These are phyloP conservation scores for Apomyelois bistriatella DNA, from an alignment of 2,888 invertebrate species.

Conservation along the genomic window DNA sequence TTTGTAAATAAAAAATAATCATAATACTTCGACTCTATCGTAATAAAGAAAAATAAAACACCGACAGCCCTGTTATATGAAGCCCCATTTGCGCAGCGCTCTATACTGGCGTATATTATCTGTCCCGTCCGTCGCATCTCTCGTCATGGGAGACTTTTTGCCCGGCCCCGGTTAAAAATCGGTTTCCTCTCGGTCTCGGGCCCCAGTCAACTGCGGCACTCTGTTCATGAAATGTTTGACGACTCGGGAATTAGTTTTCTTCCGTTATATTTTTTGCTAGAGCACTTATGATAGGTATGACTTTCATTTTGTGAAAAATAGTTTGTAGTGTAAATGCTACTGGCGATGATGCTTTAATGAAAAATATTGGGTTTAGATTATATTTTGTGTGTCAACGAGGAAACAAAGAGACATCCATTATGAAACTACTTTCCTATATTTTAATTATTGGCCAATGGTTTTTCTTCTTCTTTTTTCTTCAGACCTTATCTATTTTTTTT, in stretches of 20 bases:
- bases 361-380: no score
- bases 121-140: slow-evolving; percentile 15
- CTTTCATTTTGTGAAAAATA: not conserved
- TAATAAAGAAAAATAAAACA: not conserved
- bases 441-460: no score
- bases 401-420: no score
- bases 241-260: slow-evolving; percentile 62
- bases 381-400: no score
- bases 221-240: slow-evolving; percentile 72
- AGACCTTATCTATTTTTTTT: no score
- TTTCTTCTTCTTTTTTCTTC: no score
- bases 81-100: slow-evolving; percentile 5
- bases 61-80: not conserved
- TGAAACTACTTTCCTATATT: no score
- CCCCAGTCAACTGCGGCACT: slow-evolving; percentile 38
- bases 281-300: slow-evolving; percentile 20
- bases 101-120: slow-evolving; percentile 18
- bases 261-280: slow-evolving; percentile 33
- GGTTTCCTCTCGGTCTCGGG: slow-evolving; percentile 45
- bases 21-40: no score
- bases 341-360: no score
- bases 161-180: slow-evolving; percentile 50
- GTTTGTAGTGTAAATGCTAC: not conserved
- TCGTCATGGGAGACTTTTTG: slow-evolving; percentile 37
- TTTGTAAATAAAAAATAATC: no score